Conservation (phyloP, 2,797 vertebrate species). For the Danio jaintianensis region DNA sequence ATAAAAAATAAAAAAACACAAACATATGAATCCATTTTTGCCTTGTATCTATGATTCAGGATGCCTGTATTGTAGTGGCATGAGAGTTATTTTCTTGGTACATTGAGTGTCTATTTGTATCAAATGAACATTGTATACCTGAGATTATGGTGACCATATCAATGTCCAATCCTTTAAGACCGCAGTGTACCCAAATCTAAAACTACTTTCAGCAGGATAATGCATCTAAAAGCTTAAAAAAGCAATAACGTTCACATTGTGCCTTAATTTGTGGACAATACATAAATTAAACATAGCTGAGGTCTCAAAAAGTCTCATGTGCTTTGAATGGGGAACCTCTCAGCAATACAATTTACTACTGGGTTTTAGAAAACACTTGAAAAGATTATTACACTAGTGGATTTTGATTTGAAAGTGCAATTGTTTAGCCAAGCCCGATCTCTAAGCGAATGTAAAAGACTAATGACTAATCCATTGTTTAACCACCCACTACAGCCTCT, state of each 20-base stretch:
- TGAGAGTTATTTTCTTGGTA: too few relatives aligned
- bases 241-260: neutral
- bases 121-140: too few relatives aligned
- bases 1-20: too few relatives aligned
- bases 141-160: too few relatives aligned
- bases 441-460: conserved; percentile 15
- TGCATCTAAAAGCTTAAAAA: too few relatives aligned
- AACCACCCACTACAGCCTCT: conserved; percentile 41
- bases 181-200: too few relatives aligned
- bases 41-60: too few relatives aligned
- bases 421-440: neutral
- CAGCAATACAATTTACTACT: conserved; percentile 9
- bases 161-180: too few relatives aligned
- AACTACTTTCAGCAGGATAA: too few relatives aligned
- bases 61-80: too few relatives aligned
- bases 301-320: neutral
- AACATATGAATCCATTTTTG: too few relatives aligned
- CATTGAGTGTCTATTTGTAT: too few relatives aligned
- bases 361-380: conserved; percentile 8
- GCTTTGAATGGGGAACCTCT: neutral
- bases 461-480: conserved; percentile 59
- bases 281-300: conserved; percentile 1
- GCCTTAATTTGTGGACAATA: neutral
- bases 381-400: conserved; percentile 23
- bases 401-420: conserved; percentile 32